Base-by-base conservation (phyloP, 2,797 vertebrate species). In the Argyrosomus regius region DNA sequence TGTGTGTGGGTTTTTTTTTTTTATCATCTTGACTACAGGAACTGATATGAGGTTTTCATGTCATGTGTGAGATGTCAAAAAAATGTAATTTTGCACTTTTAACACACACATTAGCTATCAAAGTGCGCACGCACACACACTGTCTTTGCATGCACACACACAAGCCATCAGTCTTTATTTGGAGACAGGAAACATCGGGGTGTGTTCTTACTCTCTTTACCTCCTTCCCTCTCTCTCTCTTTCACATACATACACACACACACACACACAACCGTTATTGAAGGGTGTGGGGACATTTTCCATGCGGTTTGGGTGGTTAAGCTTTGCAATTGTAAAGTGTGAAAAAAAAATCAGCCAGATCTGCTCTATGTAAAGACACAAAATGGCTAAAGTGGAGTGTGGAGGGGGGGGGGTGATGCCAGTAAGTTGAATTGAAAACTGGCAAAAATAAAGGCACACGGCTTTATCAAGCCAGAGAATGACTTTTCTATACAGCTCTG, bases 271-370 rank as follows among this genome's bases (percentile, higher is more conserved):
- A 83, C 91, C 83, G 88, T 90, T 88, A 89, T 84, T 86, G 68
- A 83, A 83, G 87, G 92, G 88, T 75, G 91, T 91, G 86, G 87
- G 86, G 89, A 89, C 85, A 89, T 91, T 92, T 88, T 92, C 89
- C 88, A 85, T 90, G 89, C 3, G 90, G 91, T 92, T 91, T 85
- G 65, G 87, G 84, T 73, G 89, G 90, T 88, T 88, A 43, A 67
- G 64, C 68, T 84, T 80, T 91, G 82, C 82, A 89, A 87, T 88
- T 88, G 80, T 86, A 46, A 78, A 86, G 85, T 82, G 72, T 85
- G 46, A 80, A 76, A 64, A 81, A 85, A 78, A 70, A 65, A 81
- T 83, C 72, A 78, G 80, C 76, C 72, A 84, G 68, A 78, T 80
- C 60, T 86, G 73, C 69, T 73, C 14, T 41, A 75, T 7, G n/a